Evolutionary conservation across 2,113 vertebrate genomes (phyloP).

Genomic region (Tetrao urogallus): DNA sequence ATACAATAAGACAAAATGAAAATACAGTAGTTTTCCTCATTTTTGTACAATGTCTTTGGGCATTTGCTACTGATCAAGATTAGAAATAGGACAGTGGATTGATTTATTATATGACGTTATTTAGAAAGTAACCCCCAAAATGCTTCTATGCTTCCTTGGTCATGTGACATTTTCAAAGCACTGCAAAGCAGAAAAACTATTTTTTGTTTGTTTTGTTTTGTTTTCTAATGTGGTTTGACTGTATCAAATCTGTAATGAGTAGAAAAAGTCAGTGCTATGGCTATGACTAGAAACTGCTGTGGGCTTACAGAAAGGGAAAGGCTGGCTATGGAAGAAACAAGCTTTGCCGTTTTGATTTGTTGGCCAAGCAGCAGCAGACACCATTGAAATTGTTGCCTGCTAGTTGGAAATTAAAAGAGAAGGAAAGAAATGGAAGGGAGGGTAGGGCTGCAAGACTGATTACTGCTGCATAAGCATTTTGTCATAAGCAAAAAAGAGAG

Average conservation of each 20-base stretch:
- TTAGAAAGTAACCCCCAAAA: not conserved
- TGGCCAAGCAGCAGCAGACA: not conserved
- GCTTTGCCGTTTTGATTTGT: not conserved
- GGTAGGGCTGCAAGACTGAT: constrained; percentile 43
- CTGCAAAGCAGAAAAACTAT: not conserved
- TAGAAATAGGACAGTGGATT: fast-evolving
- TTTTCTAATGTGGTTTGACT: not conserved
- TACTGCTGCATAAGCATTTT: constrained; percentile 68
- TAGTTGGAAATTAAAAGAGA: constrained; percentile 61
- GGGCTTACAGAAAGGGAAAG: not conserved
- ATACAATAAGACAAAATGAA: not conserved
- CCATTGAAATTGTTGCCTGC: constrained; percentile 2
- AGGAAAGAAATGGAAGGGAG: constrained; percentile 8
- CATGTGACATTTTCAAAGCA: not conserved
- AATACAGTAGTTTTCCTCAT: fast-evolving
- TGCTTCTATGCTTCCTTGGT: fast-evolving
- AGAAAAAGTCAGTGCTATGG: not conserved
- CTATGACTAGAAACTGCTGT: not conserved
- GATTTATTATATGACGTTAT: fast-evolving
- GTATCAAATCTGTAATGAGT: not conserved
- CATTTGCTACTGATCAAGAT: not conserved
- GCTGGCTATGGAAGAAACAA: not conserved
- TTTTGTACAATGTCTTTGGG: not conserved
- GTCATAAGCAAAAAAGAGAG: constrained; percentile 59
- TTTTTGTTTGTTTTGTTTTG: not conserved